Conservation (phyloP, 2,113 vertebrate genomes). For the Cyrtonyx montezumae region DNA sequence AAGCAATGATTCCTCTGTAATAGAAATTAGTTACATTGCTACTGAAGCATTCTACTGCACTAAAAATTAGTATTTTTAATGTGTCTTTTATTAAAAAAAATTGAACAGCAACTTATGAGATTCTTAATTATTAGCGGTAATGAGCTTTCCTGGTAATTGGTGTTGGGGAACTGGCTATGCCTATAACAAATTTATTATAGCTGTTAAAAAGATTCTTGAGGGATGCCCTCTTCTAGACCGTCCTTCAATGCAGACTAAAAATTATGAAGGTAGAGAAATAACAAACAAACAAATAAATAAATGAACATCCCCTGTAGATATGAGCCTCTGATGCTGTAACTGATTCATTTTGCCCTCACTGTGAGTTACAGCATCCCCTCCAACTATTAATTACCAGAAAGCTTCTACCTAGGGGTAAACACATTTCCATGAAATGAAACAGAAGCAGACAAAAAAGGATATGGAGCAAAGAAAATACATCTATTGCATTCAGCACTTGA, state of each 20-base stretch:
- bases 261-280: not conserved
- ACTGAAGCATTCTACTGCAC: not conserved
- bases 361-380: not conserved
- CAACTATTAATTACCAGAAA: not conserved
- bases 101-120: rapidly evolving
- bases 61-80: not conserved
- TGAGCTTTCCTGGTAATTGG: not conserved
- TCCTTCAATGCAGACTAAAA: not conserved
- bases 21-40: not conserved
- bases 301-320: not conserved
- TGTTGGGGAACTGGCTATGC: not conserved
- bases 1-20: not conserved
- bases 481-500: not conserved
- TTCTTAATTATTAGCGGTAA: not conserved
- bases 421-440: not conserved
- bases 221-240: not conserved
- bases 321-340: not conserved
- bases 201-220: not conserved
- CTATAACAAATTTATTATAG: not conserved
- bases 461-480: not conserved
- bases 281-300: not conserved
- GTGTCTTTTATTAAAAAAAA: not conserved
- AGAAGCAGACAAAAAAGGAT: not conserved
- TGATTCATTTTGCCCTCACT: not conserved
- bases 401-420: not conserved